Percentiles rank a stretch among this genome's conserved stretches.
Evolutionary conservation across 2,888 invertebrate species (phyloP).

Genomic region (Eupithecia abbreviata): DNA sequence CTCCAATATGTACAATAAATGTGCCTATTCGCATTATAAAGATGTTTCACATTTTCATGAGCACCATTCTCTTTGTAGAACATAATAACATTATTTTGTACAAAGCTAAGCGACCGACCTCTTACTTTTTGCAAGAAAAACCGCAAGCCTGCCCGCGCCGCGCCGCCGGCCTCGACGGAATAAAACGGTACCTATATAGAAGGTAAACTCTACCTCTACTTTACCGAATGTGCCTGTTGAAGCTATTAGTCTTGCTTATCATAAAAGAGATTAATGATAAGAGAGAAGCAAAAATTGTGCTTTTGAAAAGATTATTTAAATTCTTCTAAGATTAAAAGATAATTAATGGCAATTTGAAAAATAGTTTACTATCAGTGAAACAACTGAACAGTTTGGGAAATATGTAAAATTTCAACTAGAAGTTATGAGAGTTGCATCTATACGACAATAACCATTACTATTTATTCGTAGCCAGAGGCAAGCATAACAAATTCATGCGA

Average conservation of each 20-base stretch:
- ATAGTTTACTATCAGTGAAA: not conserved
- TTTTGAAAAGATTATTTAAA: not conserved
- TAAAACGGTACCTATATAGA: constrained; percentile 13
- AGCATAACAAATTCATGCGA: constrained; percentile 44
- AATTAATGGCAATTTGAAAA: not conserved
- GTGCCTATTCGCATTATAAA: constrained; percentile 7
- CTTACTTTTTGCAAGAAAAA: constrained; percentile 33
- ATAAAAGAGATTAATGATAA: constrained; percentile 10
- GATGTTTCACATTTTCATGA: constrained; percentile 26
- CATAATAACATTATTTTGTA: constrained; percentile 32
- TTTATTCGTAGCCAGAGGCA: constrained; percentile 29
- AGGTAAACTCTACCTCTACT: constrained; percentile 8
- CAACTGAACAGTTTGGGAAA: not conserved
- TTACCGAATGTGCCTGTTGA: constrained; percentile 8
- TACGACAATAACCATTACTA: constrained; percentile 10
- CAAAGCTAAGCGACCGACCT: constrained; percentile 26
- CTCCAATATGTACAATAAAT: not conserved
- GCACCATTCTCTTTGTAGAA: constrained; percentile 26
- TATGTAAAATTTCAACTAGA: not conserved
- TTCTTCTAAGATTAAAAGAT: not conserved
- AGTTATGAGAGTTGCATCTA: constrained; percentile 17
- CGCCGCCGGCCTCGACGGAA: not conserved
- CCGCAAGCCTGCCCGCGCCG: constrained; percentile 28
- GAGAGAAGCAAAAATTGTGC: not conserved
- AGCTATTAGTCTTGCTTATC: constrained; percentile 18